Evolutionary conservation across 1,140 invertebrate genomes (phyloP).

Genomic region (Gryllus bimaculatus): DNA sequence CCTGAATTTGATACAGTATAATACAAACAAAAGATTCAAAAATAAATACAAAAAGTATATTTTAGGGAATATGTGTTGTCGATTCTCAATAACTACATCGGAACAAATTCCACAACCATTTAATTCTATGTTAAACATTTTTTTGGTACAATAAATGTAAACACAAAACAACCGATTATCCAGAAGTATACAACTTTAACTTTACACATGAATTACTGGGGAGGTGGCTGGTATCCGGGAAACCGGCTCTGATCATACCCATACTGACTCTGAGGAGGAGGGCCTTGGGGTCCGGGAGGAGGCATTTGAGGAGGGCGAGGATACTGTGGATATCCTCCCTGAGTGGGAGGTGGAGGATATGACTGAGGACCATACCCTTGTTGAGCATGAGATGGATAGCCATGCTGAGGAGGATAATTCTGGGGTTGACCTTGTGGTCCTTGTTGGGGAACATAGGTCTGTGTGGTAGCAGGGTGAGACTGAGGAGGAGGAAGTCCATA

Average conservation of each 20-base stretch:
- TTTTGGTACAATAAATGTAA: neutral
- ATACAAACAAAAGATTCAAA: neutral
- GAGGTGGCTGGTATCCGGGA: conserved; percentile 39
- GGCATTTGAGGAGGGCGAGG: conserved; percentile 38
- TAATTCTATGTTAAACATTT: neutral
- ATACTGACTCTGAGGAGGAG: conserved; percentile 39
- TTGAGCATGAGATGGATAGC: conserved; percentile 30
- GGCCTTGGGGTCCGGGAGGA: conserved; percentile 38
- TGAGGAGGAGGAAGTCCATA: conserved; percentile 31
- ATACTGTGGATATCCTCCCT: conserved; percentile 36
- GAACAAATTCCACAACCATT: neutral
- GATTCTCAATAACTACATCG: neutral
- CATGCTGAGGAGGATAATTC: conserved; percentile 38
- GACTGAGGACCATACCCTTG: conserved; percentile 30
- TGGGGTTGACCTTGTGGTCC: conserved; percentile 32
- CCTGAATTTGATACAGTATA: neutral
- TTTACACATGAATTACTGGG: conserved; percentile 30
- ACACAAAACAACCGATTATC: neutral
- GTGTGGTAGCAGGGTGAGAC: conserved; percentile 35
- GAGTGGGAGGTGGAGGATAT: conserved; percentile 33
- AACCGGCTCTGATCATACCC: conserved; percentile 33
- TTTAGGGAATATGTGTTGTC: neutral
- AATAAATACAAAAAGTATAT: neutral
- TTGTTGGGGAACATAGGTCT: conserved; percentile 36
- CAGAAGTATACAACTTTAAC: neutral